These are phyloP conservation scores for Meriones psammophilus DNA, from an alignment of 2,797 vertebrate species.

Conservation along the genomic window DNA sequence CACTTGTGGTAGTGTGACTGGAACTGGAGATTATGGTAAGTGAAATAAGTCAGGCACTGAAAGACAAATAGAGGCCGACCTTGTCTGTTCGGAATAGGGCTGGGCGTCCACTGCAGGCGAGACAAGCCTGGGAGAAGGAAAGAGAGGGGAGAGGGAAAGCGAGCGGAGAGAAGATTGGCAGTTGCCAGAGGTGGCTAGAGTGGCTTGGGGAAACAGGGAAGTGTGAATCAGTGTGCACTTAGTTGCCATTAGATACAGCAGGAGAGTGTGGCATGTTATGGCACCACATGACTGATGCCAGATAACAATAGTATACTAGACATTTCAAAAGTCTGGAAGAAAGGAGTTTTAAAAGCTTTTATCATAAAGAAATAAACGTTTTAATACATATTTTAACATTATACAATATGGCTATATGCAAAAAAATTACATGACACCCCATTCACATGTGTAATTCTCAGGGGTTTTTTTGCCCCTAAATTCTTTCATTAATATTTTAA, in stretches of 20 bases:
- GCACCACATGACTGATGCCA: not conserved
- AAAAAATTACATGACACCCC: not conserved
- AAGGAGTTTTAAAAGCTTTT: not conserved
- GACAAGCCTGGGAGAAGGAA: not conserved
- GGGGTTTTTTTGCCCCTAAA: not conserved
- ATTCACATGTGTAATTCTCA: not conserved
- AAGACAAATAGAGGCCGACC: not conserved
- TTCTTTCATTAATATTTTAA: not conserved
- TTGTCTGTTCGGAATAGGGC: not conserved
- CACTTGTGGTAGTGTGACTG: not conserved
- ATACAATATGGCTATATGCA: not conserved
- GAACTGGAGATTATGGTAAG: not conserved
- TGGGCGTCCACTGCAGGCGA: not conserved
- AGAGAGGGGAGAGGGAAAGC: not conserved
- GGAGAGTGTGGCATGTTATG: not conserved
- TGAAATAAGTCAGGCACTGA: not conserved
- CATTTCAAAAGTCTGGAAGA: not conserved
- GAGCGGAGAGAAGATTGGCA: not conserved
- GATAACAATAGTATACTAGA: not conserved
- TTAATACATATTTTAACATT: not conserved
- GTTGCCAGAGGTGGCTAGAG: not conserved
- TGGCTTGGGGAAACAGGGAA: not conserved
- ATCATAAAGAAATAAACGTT: not conserved
- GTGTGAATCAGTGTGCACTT: not conserved
- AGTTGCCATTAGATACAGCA: not conserved